Evolutionary conservation across 2,888 invertebrate species (phyloP), one percentile per base, ranked within the genome.

Genomic region (Cantharis rufa): DNA sequence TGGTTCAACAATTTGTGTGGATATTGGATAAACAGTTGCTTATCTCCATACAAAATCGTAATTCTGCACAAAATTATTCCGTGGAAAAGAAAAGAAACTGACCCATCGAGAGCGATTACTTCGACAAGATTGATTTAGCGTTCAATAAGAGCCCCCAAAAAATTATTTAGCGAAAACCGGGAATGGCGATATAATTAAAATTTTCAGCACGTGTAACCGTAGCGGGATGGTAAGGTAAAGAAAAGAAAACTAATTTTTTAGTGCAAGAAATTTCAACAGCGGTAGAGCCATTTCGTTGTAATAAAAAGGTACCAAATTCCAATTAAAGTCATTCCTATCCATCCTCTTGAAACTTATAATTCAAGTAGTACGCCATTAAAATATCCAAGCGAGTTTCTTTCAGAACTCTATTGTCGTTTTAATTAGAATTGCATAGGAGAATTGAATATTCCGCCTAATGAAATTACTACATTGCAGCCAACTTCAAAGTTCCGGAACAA

Each of bases 361-460:
- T 80, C 80, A 80, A 80, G 78, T 80, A 80, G 80, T 81, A 78
- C 83, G 81, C 84, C 83, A 84, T 85, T 86, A 85, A 85, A 86
- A 86, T 86, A 86, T 84, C 84, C 83, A 80, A 81, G 82, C 80
- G 80, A 82, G 83, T 83, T 84, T 84, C 83, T 80, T 82, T 81
- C 82, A 81, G 82, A 85, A 83, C 84, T 84, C 84, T 80, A 86
- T 86, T 86, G 86, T 86, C 84, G 83, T 84, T 84, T 85, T 85
- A 86, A 86, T 85, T 85, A 82, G 80, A 82, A 82, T 82, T 83
- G 82, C 82, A 82, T 84, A 84, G 81, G 84, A 80, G 77, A 82
- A 81, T 81, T 82, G 81, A 80, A 83, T 83, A 83, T 84, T 82
- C 81, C 80, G 78, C 82, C 82, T 85, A 84, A 85, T 84, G 83